These are phyloP conservation scores for Epinotia nisella DNA, from an alignment of 2,888 invertebrate species.

Conservation along the genomic window DNA sequence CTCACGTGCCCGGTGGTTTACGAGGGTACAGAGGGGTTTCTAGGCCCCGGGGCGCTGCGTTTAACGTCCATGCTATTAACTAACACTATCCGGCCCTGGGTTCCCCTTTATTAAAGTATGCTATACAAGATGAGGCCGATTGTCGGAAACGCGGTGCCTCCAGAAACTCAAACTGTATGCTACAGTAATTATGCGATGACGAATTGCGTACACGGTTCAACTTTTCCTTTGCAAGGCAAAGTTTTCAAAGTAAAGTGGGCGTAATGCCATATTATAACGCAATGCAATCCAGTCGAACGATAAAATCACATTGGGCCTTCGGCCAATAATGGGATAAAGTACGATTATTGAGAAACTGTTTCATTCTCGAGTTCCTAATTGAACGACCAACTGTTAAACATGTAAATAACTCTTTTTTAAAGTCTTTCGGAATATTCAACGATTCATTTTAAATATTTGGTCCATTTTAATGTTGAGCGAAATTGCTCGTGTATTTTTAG, in stretches of 20 bases:
- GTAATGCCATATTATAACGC: constrained; percentile 31
- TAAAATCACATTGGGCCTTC: constrained; percentile 28
- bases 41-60: constrained; percentile 48
- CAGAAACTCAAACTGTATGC: constrained; percentile 8
- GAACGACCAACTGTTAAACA: constrained; percentile 2
- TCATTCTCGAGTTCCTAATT: constrained; percentile 11
- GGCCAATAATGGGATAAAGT: constrained; percentile 27
- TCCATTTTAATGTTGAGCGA: neutral
- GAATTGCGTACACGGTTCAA: constrained; percentile 13
- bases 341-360: constrained; percentile 27
- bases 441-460: neutral
- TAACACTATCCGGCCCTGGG: constrained; percentile 47
- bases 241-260: constrained; percentile 21
- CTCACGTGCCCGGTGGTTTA: constrained; percentile 59
- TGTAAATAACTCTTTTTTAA: neutral
- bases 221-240: constrained; percentile 11
- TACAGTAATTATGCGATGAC: constrained; percentile 28
- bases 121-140: constrained; percentile 47
- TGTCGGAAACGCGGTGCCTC: constrained; percentile 36
- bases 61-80: constrained; percentile 58
- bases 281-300: constrained; percentile 31
- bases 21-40: constrained; percentile 47
- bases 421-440: neutral
- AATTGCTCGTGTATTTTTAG: constrained; percentile 1
- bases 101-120: constrained; percentile 41